Percentiles rank a stretch among this genome's conserved stretches.
phyloP scores from a whole-genome alignment of 2,113 vertebrate genomes.

The Cyprinodon tularosa region DNA sequence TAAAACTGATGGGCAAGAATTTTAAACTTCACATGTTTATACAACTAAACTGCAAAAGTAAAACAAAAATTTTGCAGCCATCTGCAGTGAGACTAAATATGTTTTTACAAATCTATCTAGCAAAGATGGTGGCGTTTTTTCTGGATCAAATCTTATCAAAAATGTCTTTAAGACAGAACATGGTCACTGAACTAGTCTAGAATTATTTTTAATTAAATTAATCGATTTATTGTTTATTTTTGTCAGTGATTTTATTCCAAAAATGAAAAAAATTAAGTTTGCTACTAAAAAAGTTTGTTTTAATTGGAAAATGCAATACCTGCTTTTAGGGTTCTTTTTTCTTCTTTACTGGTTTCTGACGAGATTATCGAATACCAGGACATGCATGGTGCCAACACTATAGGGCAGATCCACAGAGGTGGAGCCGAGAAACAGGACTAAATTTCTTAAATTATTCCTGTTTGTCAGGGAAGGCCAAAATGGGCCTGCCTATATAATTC shows the following conservation, averaged over 20 bases:
- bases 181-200: background rate
- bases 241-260: background rate
- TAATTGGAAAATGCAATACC: background rate
- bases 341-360: background rate
- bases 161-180: too few species aligned
- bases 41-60: too few species aligned
- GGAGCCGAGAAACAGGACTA: slow-evolving; percentile 1
- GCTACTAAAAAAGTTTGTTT: background rate
- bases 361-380: background rate
- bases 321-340: background rate
- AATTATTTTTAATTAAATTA: background rate
- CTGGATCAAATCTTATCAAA: too few species aligned
- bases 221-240: background rate
- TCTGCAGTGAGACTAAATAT: too few species aligned
- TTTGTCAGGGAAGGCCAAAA: slow-evolving; percentile 26
- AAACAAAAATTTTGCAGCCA: too few species aligned
- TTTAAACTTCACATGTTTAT: too few species aligned
- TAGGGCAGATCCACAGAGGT: slow-evolving; percentile 11
- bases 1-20: too few species aligned
- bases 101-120: too few species aligned
- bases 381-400: background rate
- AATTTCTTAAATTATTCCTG: slow-evolving; percentile 1
- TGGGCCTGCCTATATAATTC: slow-evolving; percentile 44
- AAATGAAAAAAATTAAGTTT: background rate
- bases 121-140: too few species aligned